Percentiles rank a stretch among this genome's conserved stretches.
phyloP scores from a whole-genome alignment of 1,140 invertebrate genomes.

The Vanessa atalanta region DNA sequence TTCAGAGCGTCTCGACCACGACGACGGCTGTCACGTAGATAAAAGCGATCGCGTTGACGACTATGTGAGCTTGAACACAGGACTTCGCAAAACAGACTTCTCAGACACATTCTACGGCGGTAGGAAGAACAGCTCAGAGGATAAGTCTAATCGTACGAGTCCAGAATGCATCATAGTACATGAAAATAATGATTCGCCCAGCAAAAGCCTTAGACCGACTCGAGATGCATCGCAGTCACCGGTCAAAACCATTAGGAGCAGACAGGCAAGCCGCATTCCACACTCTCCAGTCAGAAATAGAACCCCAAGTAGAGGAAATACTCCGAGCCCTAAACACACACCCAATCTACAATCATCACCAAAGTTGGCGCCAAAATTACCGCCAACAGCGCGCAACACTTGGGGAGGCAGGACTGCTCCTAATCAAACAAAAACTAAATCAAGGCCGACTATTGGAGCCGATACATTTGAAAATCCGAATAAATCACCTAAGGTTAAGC shows the following conservation, averaged over 20 bases:
- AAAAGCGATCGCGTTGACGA: constrained; percentile 81
- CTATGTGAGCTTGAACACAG: constrained; percentile 85
- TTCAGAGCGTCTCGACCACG: constrained; percentile 78
- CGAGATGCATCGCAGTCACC: constrained; percentile 60
- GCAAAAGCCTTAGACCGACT: constrained; percentile 64
- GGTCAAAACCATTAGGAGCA: constrained; percentile 62
- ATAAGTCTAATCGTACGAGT: constrained; percentile 70
- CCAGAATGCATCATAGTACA: constrained; percentile 79
- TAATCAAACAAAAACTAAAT: constrained; percentile 63
- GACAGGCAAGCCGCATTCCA: constrained; percentile 66
- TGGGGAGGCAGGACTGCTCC: constrained; percentile 84
- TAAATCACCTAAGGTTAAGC: constrained; percentile 72
- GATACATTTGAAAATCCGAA: constrained; percentile 85
- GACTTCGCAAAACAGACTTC: constrained; percentile 85
- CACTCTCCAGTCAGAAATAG: constrained; percentile 71
- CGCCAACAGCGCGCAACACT: constrained; percentile 82
- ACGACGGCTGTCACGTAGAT: constrained; percentile 71
- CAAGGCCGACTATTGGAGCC: constrained; percentile 83
- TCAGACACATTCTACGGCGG: constrained; percentile 81
- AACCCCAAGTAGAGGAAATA: constrained; percentile 76
- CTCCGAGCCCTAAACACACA: constrained; percentile 68
- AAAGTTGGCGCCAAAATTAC: constrained; percentile 66
- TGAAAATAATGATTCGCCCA: constrained; percentile 81
- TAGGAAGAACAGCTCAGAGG: constrained; percentile 73
- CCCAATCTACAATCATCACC: constrained; percentile 66